Evolutionary conservation across 2,797 vertebrate genomes (phyloP).

Genomic region (Heteromormyrus szaboi): DNA sequence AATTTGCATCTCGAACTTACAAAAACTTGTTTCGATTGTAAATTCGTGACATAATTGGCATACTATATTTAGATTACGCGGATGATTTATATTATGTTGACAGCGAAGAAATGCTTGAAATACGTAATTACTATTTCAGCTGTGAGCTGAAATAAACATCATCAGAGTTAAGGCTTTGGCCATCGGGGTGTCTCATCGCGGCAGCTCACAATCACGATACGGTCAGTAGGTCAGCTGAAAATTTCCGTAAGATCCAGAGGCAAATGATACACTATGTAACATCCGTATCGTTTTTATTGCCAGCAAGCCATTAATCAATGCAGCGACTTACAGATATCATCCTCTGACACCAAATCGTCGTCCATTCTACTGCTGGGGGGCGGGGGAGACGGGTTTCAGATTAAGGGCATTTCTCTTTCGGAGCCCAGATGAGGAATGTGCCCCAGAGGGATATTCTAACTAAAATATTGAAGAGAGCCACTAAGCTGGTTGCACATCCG

Average conservation of each 20-base stretch:
- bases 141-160: background rate
- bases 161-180: background rate
- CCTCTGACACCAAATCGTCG: constrained; percentile 55
- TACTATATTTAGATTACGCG: background rate
- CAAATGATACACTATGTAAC: background rate
- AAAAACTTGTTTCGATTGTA: background rate
- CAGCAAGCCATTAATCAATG: background rate
- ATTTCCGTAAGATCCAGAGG: background rate
- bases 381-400: background rate
- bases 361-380: constrained; percentile 45
- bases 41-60: background rate
- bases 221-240: background rate
- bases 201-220: background rate
- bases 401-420: background rate
- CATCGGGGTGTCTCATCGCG: background rate
- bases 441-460: background rate
- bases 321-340: constrained; percentile 56
- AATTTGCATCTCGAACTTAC: background rate
- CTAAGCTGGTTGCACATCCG: constrained; percentile 23
- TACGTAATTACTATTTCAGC: background rate
- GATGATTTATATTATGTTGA: background rate
- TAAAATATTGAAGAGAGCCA: constrained; percentile 21
- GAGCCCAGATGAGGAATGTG: background rate
- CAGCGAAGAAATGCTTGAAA: background rate
- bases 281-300: background rate